phyloP scores from a whole-genome alignment of 2,888 invertebrate species.

The Phortica magna region DNA sequence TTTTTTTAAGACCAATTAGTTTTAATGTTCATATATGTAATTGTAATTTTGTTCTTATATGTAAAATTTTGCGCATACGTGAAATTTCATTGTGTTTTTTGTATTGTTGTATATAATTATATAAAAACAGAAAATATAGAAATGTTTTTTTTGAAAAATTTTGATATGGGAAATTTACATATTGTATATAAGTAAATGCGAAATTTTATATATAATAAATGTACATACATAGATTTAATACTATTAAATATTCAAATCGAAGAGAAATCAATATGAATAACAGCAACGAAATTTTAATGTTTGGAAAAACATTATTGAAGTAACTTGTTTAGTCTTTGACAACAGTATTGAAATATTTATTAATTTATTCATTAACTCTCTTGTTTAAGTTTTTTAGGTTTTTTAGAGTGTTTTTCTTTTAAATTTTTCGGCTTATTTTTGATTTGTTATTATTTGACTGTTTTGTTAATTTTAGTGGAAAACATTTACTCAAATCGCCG shows the following conservation, averaged over 20 bases:
- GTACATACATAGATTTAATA: not conserved
- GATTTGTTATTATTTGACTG: too few relatives aligned
- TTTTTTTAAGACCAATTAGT: slow-evolving; percentile 51
- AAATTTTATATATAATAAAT: slow-evolving; percentile 9
- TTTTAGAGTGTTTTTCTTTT: too few relatives aligned
- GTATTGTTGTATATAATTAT: not conserved
- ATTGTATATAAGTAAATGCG: slow-evolving; percentile 1
- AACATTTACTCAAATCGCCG: too few relatives aligned
- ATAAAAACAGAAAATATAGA: not conserved
- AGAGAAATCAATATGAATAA: not conserved
- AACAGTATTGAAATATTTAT: slow-evolving; percentile 9
- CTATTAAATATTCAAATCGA: not conserved
- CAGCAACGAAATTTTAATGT: not conserved
- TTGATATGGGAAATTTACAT: slow-evolving; percentile 22
- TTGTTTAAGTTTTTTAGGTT: too few relatives aligned
- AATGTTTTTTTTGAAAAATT: not conserved
- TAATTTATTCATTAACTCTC: not conserved
- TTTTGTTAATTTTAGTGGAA: too few relatives aligned
- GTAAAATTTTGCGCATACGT: not conserved
- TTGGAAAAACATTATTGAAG: not conserved
- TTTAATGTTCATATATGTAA: slow-evolving; percentile 41
- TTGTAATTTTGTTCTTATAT: slow-evolving; percentile 30
- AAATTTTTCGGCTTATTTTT: too few relatives aligned
- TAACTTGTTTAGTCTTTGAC: not conserved
- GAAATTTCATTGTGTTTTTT: not conserved